Percentiles rank a stretch among this genome's conserved stretches.
These are phyloP conservation scores for Drosophila arawakana DNA, from an alignment of 1,140 invertebrate species.

Conservation along the genomic window DNA sequence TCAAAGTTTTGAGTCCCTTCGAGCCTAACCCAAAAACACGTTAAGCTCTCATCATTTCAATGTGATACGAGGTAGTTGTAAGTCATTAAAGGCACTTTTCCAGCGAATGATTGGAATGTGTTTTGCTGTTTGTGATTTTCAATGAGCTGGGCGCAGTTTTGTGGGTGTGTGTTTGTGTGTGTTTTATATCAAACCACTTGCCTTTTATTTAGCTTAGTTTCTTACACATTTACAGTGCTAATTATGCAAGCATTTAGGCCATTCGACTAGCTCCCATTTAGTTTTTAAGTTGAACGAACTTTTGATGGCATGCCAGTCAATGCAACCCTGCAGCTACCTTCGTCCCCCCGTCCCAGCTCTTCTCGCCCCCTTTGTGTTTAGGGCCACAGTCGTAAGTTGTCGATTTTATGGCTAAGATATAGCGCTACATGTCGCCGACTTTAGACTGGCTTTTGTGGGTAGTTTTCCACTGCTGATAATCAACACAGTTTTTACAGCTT, in stretches of 20 bases:
- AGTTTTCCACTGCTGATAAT: slow-evolving; percentile 41
- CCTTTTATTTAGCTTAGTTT: slow-evolving; percentile 1
- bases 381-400: slow-evolving; percentile 57
- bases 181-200: too few relatives aligned
- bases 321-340: not conserved
- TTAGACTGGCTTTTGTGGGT: slow-evolving; percentile 4
- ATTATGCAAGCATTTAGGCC: slow-evolving; percentile 58
- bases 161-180: slow-evolving; percentile 2
- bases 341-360: too few relatives aligned
- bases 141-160: slow-evolving; percentile 5
- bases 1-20: not conserved
- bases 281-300: slow-evolving; percentile 64
- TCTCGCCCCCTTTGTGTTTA: slow-evolving; percentile 24
- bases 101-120: slow-evolving; percentile 24
- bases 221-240: slow-evolving; percentile 28
- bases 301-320: slow-evolving; percentile 51
- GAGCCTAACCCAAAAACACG: slow-evolving; percentile 21
- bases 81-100: slow-evolving; percentile 41
- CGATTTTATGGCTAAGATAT: slow-evolving; percentile 56
- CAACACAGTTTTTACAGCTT: slow-evolving; percentile 65
- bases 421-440: slow-evolving; percentile 28
- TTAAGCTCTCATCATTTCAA: slow-evolving; percentile 30
- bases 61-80: slow-evolving; percentile 6
- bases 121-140: not conserved
- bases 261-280: not conserved